Base-by-base conservation (phyloP, 2,888 invertebrate genomes). In the Cheilosia vulpina region DNA sequence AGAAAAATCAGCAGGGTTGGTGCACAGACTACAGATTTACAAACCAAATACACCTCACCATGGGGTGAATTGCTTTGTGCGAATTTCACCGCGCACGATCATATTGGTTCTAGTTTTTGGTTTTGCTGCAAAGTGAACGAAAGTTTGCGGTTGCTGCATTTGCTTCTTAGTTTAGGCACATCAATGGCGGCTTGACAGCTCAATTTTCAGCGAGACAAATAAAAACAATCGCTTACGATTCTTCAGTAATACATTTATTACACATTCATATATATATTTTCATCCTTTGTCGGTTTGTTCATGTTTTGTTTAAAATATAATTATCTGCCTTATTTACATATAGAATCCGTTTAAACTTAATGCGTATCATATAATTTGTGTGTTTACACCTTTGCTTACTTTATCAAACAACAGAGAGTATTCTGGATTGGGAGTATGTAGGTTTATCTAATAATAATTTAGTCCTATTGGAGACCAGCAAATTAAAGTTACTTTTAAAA, bases 311-410 rank as follows among this genome's bases (percentile, higher is more conserved):
- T 73, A 62, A 83, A 78, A 66, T 79, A 79, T 60, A 68, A 72
- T 72, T 68, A 77, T 72, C 66, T 75, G 38, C 60, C 41, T 79
- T 79, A 80, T 84, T 71, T 84, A 84, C 80, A 57, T 53, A 65
- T 80, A 71, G 68, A 80, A 80, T 79, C 66, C 75, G 50, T 80
- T 76, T 17, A 84, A 75, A 80, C 84, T 71, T 84, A 80, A 84
- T 68, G 27, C 31, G 45, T 73, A 63, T 57, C 34, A 60, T 21
- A 58, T 52, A 55, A 34, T 60, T 68, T 60, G 38, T 58, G 21
- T 24, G 27, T 45, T n/a, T 55, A 27, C 19, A 50, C 21, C 13
- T 50, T n/a, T 43, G 24, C 47, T 81, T 69, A 38, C 41, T 52
- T 65, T n/a, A 45, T 66, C 19, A 6, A 78, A 65, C 69, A 65